Conservation (phyloP, 2,888 invertebrate species). For the Dugesia japonica region DNA sequence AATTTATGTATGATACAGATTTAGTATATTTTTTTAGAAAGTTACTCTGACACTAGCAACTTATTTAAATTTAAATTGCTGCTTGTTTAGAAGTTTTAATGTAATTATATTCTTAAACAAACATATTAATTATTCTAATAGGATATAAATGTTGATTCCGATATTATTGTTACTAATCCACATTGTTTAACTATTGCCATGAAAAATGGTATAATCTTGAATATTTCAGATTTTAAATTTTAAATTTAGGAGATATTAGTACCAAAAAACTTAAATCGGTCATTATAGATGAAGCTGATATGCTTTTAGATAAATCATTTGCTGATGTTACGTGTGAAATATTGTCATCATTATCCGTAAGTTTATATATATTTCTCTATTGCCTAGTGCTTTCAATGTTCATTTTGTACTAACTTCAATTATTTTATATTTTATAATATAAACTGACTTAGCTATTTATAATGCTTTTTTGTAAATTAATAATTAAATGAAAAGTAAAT, state of each 20-base stretch:
- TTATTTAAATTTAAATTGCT: neutral
- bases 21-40: neutral
- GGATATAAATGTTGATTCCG: neutral
- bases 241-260: too few species aligned
- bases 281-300: neutral
- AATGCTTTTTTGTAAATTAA: neutral
- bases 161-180: neutral
- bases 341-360: neutral
- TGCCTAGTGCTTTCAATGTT: too few species aligned
- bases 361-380: neutral
- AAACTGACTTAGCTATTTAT: too few species aligned
- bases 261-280: neutral
- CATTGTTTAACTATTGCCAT: neutral
- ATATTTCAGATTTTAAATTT: too few species aligned
- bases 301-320: conserved; percentile 1
- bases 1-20: neutral
- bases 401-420: too few species aligned
- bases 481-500: too few species aligned
- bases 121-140: too few species aligned
- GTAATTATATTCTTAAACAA: too few species aligned
- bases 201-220: neutral
- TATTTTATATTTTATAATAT: too few species aligned
- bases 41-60: neutral
- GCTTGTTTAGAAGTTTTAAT: too few species aligned
- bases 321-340: neutral